A percentile compares a stretch with the other conserved stretches of the same genome.
These are phyloP conservation scores for Eudemis profundana DNA, from an alignment of 2,888 invertebrate species.

Conservation along the genomic window DNA sequence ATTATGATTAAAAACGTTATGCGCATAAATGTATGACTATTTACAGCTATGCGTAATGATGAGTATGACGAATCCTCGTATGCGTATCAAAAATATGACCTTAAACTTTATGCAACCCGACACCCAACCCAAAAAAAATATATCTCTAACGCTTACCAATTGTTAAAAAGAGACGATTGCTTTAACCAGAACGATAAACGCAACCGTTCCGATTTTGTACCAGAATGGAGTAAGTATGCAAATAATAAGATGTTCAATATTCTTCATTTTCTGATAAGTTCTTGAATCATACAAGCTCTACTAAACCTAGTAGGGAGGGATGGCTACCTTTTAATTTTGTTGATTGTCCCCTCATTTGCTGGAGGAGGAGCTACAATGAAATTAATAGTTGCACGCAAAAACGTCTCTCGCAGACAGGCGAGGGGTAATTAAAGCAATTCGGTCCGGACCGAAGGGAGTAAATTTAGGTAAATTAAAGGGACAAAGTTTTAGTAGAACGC, in stretches of 20 bases:
- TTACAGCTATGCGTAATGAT: too few relatives aligned
- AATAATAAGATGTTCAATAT: background rate
- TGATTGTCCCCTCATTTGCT: slow-evolving; percentile 23
- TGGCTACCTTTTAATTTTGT: slow-evolving; percentile 24
- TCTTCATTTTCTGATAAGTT: background rate
- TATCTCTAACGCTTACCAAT: too few relatives aligned
- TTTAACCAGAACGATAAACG: too few relatives aligned
- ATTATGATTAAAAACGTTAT: too few relatives aligned
- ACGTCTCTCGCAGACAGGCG: slow-evolving; percentile 35
- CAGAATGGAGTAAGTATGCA: too few relatives aligned
- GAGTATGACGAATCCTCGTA: too few relatives aligned
- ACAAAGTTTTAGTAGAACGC: slow-evolving; percentile 17
- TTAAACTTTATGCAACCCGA: too few relatives aligned
- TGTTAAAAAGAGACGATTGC: too few relatives aligned
- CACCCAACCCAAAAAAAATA: too few relatives aligned
- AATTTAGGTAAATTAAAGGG: slow-evolving; percentile 34
- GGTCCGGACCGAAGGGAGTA: slow-evolving; percentile 22
- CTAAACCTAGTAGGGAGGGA: background rate
- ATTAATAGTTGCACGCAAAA: slow-evolving; percentile 43
- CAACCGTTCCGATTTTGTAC: too few relatives aligned
- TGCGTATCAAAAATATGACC: too few relatives aligned
- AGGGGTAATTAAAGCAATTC: slow-evolving; percentile 42
- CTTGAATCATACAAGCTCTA: slow-evolving; percentile 19
- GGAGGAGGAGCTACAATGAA: slow-evolving; percentile 33
- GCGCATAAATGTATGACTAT: too few relatives aligned